phyloP scores from a whole-genome alignment of 2,113 vertebrate genomes.

The Bubo bubo region DNA sequence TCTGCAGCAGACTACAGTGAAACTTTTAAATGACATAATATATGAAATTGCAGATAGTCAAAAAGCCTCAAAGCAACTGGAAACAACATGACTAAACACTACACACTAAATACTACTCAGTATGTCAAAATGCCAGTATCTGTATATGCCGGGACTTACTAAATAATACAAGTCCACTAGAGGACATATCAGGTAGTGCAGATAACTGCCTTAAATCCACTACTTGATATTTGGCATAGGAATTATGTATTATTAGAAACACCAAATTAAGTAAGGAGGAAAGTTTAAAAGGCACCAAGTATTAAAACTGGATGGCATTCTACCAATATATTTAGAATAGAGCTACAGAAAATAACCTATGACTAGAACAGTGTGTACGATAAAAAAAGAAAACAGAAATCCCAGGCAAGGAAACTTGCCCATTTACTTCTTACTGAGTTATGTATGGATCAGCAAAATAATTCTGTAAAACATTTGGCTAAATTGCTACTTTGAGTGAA shows the following conservation, averaged over 20 bases:
- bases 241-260: background rate
- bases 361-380: background rate
- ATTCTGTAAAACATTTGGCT: background rate
- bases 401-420: background rate
- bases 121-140: background rate
- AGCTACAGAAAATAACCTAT: background rate
- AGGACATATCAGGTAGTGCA: background rate
- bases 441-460: background rate
- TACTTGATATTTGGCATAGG: background rate
- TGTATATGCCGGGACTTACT: background rate
- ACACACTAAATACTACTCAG: background rate
- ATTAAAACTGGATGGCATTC: background rate
- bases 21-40: background rate
- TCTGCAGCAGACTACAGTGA: background rate
- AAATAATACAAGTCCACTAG: background rate
- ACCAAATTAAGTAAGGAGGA: background rate
- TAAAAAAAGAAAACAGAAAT: background rate
- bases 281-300: background rate
- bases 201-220: background rate
- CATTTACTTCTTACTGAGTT: background rate
- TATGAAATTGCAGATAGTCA: background rate
- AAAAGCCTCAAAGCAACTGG: background rate
- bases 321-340: background rate
- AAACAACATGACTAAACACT: background rate
- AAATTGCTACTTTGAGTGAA: background rate